phyloP scores from a whole-genome alignment of 2,888 invertebrate species.

The Chymomyza amoena region DNA sequence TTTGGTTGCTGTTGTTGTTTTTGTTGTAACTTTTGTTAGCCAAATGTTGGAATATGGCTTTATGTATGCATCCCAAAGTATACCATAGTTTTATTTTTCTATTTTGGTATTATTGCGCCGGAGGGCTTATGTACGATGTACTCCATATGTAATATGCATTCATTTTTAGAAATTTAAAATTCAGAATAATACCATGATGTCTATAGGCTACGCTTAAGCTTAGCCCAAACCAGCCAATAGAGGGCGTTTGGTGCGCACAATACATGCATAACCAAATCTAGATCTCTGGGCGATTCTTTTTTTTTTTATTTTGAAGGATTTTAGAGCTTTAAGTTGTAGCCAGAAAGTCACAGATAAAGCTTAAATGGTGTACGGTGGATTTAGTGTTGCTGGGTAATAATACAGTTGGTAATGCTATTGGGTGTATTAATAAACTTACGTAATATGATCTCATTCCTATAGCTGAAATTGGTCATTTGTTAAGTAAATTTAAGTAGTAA shows the following conservation, averaged over 20 bases:
- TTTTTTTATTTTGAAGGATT: neutral
- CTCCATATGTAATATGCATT: neutral
- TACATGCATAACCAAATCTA: neutral
- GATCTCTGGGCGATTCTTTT: neutral
- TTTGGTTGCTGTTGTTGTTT: neutral
- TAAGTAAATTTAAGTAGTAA: no score
- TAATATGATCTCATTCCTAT: no score
- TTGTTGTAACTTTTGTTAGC: neutral
- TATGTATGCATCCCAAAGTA: constrained; percentile 25
- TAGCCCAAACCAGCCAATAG: neutral
- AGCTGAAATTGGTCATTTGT: no score
- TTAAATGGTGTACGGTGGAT: neutral
- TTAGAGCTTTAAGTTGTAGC: neutral
- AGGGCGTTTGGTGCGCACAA: neutral
- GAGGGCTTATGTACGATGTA: neutral
- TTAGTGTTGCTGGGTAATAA: neutral
- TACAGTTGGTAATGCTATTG: no score
- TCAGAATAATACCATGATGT: neutral
- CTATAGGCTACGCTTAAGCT: neutral
- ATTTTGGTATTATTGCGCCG: neutral
- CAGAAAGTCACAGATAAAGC: neutral
- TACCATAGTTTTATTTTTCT: constrained; percentile 19
- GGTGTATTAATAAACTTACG: no score
- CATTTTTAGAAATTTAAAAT: neutral
- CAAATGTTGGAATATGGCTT: constrained; percentile 31